Evolutionary conservation across 2,113 vertebrate genomes (phyloP), one percentile per base, ranked within the genome.

Genomic region (Oreochromis niloticus): DNA sequence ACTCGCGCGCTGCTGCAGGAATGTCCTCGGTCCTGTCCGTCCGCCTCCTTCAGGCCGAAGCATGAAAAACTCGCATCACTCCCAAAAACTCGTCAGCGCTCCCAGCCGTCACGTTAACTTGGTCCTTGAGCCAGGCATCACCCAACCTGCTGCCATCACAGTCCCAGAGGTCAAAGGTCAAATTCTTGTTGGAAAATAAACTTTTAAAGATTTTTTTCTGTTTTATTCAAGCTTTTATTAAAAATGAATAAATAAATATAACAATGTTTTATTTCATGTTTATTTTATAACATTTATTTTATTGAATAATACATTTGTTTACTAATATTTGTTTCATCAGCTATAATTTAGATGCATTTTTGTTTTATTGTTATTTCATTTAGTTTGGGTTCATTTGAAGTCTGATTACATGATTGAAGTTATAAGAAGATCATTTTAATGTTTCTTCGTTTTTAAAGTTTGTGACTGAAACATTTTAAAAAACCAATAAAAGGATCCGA

Each of bases 11-110:
- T 11, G 16, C 43, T 4, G 59, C 84, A 83, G 87, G 88, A 93
- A 93, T 93, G 92, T 79, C 55, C 55, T 54, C 82, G 1, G 19
- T 81, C 92, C 80, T n/a, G 90, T 90, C 48, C 1, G 52, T 78
- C 68, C 5, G 3, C n/a, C 9, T 66, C 19, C 46, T 59, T n/a
- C 48, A 22, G 30, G 16, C 7, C 4, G 16, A 55, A 55, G 8
- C 39, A 10, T 2, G 81, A 61, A 24, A 54, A 61, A 52, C 2
- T 16, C 5, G 17, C 4, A 6, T 43, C 34, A 14, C 78, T n/a
- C 24, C 55, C 55, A 52, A 32, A 52, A 3, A 1, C 39, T 43
- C n/a, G 5, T 9, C 30, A 22, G 11, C 2, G 27, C 27, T 52
- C 73, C 27, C 55, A 30, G 27, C 2, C 13, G 0, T 24, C 32